Conservation (phyloP, 2,888 invertebrate species). For the Anoplius nigerrimus region DNA sequence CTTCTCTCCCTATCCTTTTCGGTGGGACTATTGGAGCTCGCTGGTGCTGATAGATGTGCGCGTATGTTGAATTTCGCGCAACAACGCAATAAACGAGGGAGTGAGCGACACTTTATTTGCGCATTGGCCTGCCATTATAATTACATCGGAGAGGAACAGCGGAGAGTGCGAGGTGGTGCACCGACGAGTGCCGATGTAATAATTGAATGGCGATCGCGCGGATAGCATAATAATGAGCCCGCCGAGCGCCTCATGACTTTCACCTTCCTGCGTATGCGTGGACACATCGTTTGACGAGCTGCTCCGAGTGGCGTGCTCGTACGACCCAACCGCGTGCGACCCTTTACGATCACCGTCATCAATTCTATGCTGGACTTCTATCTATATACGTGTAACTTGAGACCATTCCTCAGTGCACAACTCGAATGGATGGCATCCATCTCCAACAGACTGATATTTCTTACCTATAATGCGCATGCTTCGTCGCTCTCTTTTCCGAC, state of each 20-base stretch:
- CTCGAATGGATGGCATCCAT: no score
- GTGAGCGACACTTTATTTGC: slow-evolving; percentile 5
- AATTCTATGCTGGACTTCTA: no score
- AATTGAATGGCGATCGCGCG: slow-evolving; percentile 53
- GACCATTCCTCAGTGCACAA: no score
- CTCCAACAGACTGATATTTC: no score
- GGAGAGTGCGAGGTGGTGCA: neutral
- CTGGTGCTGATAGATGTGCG: neutral
- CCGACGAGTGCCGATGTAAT: slow-evolving; percentile 33
- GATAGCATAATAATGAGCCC: slow-evolving; percentile 53
- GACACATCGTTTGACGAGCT: neutral
- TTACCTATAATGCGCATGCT: no score
- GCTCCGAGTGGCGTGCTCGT: no score
- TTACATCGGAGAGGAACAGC: neutral
- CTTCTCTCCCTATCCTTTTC: neutral
- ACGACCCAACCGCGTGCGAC: neutral
- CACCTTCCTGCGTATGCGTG: slow-evolving; percentile 25
- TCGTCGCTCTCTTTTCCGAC: no score
- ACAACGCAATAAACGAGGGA: slow-evolving; percentile 31
- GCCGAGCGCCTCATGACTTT: slow-evolving; percentile 42
- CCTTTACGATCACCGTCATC: no score
- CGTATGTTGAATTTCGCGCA: slow-evolving; percentile 39
- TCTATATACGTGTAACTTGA: no score
- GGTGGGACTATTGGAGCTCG: neutral
- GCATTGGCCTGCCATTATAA: neutral